Evolutionary conservation across 1,140 invertebrate genomes (phyloP).

Genomic region (Panonychus citri): DNA sequence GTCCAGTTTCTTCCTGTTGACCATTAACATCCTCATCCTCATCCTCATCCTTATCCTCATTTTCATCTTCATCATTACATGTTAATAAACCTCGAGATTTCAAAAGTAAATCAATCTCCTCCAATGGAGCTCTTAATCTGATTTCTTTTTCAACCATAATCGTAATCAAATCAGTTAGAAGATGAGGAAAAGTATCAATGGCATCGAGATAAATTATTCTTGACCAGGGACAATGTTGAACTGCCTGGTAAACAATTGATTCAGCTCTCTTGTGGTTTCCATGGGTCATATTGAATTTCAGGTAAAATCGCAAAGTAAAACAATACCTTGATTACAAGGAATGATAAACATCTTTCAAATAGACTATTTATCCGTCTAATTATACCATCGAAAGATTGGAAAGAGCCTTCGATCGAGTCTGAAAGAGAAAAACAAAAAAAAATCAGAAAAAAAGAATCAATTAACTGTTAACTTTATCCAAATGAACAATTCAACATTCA

Average conservation of each 20-base stretch:
- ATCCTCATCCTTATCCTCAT: too few relatives aligned
- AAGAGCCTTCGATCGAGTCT: not conserved
- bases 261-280: constrained; percentile 15
- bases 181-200: constrained; percentile 19
- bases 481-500: too few relatives aligned
- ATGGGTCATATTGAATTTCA: not conserved
- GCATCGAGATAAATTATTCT: constrained; percentile 19
- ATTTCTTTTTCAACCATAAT: constrained; percentile 26
- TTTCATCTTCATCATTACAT: too few relatives aligned
- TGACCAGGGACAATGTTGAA: constrained; percentile 25
- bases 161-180: constrained; percentile 22
- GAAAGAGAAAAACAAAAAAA: not conserved
- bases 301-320: not conserved
- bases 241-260: constrained; percentile 23
- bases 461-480: too few relatives aligned
- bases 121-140: constrained; percentile 23
- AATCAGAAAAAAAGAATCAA: not conserved
- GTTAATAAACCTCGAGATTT: not conserved
- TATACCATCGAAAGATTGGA: not conserved
- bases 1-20: too few relatives aligned
- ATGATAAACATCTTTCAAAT: constrained; percentile 4
- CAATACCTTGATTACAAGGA: not conserved
- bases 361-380: not conserved
- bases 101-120: constrained; percentile 25
- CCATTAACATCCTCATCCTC: too few relatives aligned